These are phyloP conservation scores for Cotesia congregata DNA, from an alignment of 2,888 invertebrate species.

Conservation along the genomic window DNA sequence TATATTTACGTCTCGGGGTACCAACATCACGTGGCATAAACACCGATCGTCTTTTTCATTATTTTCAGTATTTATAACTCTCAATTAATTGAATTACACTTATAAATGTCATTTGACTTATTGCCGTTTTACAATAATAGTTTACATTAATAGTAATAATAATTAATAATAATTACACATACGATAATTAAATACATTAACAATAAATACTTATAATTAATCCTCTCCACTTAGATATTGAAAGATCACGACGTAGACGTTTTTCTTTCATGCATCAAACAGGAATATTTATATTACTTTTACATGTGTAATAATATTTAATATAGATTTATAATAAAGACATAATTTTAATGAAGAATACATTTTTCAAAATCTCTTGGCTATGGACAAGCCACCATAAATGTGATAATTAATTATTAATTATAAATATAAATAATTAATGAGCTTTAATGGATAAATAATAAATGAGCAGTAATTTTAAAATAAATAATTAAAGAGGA, in stretches of 20 bases:
- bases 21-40: constrained; percentile 61
- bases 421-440: constrained; percentile 35
- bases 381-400: constrained; percentile 25
- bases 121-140: constrained; percentile 35
- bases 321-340: constrained; percentile 33
- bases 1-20: constrained; percentile 68
- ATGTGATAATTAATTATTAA: constrained; percentile 27
- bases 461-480: neutral
- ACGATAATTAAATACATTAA: constrained; percentile 44
- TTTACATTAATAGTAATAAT: constrained; percentile 45
- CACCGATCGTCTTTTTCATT: constrained; percentile 46
- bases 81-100: constrained; percentile 33
- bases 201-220: constrained; percentile 54
- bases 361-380: constrained; percentile 14
- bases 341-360: constrained; percentile 26
- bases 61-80: constrained; percentile 25
- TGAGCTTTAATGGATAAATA: constrained; percentile 13
- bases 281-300: constrained; percentile 34
- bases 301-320: constrained; percentile 44
- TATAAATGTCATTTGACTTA: constrained; percentile 44
- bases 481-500: constrained; percentile 19
- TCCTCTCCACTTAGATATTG: constrained; percentile 52
- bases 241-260: constrained; percentile 39
- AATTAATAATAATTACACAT: constrained; percentile 53
- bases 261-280: constrained; percentile 6